Conservation (phyloP, 2,888 invertebrate species). For the Melitaea athalia region DNA sequence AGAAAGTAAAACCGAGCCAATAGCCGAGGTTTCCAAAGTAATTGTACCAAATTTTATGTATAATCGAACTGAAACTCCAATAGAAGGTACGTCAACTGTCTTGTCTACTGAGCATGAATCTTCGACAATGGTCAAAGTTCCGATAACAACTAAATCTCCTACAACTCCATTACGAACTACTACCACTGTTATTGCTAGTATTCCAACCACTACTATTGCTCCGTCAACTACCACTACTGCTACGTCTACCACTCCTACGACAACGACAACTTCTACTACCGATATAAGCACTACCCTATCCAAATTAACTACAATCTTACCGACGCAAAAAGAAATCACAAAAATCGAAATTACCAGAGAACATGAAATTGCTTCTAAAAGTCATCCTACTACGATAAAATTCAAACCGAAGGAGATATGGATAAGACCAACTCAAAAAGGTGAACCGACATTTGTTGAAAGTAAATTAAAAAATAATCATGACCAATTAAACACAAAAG, state of each 20-base stretch:
- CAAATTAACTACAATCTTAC: constrained; percentile 28
- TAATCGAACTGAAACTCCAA: constrained; percentile 50
- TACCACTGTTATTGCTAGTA: constrained; percentile 28
- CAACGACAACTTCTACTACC: constrained; percentile 28
- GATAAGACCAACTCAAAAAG: constrained; percentile 77
- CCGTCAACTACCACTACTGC: constrained; percentile 32
- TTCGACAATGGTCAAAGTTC: constrained; percentile 34
- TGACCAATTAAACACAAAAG: constrained; percentile 50
- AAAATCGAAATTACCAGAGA: constrained; percentile 49
- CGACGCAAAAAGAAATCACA: constrained; percentile 43
- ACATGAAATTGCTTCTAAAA: constrained; percentile 56
- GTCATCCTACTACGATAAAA: constrained; percentile 62
- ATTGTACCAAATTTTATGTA: constrained; percentile 42
- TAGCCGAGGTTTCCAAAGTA: constrained; percentile 36
- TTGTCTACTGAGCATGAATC: constrained; percentile 39
- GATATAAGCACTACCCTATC: constrained; percentile 20
- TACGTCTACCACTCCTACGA: constrained; percentile 33
- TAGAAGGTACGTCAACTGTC: constrained; percentile 42
- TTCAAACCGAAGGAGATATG: constrained; percentile 78
- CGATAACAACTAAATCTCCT: constrained; percentile 34
- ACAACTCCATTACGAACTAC: constrained; percentile 20
- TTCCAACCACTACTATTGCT: constrained; percentile 27
- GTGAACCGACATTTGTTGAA: constrained; percentile 64
- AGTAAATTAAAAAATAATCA: constrained; percentile 58
- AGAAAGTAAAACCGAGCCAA: constrained; percentile 13